Evolutionary conservation across 1,140 invertebrate species (phyloP), one percentile per base, ranked within the genome.

Genomic region (Nixonia krombeini): DNA sequence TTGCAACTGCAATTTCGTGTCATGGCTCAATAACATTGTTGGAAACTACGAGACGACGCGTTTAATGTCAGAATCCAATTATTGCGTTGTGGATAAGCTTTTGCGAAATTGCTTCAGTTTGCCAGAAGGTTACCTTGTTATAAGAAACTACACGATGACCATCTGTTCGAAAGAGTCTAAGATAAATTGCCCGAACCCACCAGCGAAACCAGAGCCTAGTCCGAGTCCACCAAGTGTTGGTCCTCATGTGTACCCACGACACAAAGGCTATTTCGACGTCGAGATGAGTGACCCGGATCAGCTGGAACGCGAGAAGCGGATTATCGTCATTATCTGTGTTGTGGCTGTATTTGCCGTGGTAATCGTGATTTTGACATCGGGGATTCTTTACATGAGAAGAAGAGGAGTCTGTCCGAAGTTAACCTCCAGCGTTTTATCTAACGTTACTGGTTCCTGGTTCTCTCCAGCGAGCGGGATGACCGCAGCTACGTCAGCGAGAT

Each of bases 21-120:
- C 75, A 13, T 90, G 88, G 87, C 72, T 91, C 13, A 74, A 75
- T 1, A 77, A 85, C 46, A 78, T 88, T 4, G 81, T 88, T 1
- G 85, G 79, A 1, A 83, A 70, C 13, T 77, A 84, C 53, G 74
- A 67, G 29, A 78, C 75, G 13, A 65, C 50, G 45, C 74, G 64
- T 52, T 80, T 58, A 84, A 86, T 75, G 59, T 85, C 87, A 71
- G 79, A 87, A 42, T 87, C 88, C 15, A 91, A 89, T 72, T 89
- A 86, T 61, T 93, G 91, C 70, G 86, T 86, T 8, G 85, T 91
- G 0, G 87, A 89, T 61, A 78, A 86, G 13, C 70, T 87, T 2
- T 77, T 91, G 4, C 86, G 89, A 4, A 81, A 80, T 16, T 92
- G 91, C 75, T 90, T 90, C 66, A 88, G 90, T 41, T 77, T 89